Percentiles rank a stretch among this genome's conserved stretches.
Conservation (phyloP, 2,888 invertebrate genomes). For the Lamellibrachia columna region DNA sequence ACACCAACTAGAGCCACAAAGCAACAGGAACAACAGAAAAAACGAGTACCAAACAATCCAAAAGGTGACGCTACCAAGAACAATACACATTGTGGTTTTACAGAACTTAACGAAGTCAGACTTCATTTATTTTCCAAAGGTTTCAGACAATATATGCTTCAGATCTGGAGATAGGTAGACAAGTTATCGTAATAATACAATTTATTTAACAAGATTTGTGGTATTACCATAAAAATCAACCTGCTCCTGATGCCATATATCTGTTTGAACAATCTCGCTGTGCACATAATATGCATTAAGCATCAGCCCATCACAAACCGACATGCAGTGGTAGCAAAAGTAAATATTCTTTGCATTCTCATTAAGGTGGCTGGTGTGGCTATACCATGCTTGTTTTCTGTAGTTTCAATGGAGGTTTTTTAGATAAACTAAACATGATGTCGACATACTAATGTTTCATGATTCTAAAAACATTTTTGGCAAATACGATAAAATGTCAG, state of each 20-base stretch:
- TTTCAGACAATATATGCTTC: not conserved
- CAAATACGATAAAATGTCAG: not conserved
- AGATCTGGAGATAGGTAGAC: not conserved
- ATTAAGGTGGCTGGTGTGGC: too few species aligned
- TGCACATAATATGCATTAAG: not conserved
- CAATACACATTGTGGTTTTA: too few species aligned
- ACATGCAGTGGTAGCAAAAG: not conserved
- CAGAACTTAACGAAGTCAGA: not conserved
- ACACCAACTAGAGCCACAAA: not conserved
- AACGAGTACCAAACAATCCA: not conserved
- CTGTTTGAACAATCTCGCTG: too few species aligned
- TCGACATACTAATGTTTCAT: not conserved
- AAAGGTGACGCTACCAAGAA: not conserved
- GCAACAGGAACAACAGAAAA: not conserved
- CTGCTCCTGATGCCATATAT: too few species aligned
- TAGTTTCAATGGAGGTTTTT: too few species aligned
- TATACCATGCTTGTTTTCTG: too few species aligned
- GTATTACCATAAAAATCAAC: not conserved
- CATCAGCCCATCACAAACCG: not conserved
- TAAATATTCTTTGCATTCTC: too few species aligned
- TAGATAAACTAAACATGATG: not conserved
- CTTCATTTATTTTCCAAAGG: not conserved
- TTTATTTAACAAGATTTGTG: not conserved
- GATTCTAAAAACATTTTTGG: not conserved
- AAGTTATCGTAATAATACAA: not conserved